Conservation (phyloP, 2,113 vertebrate species). For the Poeciliopsis retropinna region DNA sequence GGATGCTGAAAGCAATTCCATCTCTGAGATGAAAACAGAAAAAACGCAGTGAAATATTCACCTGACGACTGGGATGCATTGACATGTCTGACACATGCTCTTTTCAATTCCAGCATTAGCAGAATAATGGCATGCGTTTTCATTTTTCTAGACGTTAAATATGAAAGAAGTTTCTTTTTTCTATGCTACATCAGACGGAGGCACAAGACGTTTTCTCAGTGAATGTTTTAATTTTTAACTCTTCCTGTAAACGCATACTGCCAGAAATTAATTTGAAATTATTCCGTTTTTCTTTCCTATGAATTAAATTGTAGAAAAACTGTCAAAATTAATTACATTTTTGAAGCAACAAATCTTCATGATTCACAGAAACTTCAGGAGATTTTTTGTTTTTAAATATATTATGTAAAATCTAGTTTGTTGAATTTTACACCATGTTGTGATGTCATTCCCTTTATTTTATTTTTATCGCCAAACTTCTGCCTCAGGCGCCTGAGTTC, state of each 20-base stretch:
- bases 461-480: too few species aligned
- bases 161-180: constrained; percentile 39
- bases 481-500: too few species aligned
- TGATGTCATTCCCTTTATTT: too few species aligned
- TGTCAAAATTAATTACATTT: background rate
- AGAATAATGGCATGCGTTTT: constrained; percentile 46
- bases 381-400: too few species aligned
- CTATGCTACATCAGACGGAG: background rate
- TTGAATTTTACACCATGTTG: too few species aligned
- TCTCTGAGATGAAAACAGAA: constrained; percentile 9
- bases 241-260: background rate
- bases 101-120: constrained; percentile 42
- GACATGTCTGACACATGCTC: constrained; percentile 17
- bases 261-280: background rate
- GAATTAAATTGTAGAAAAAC: background rate
- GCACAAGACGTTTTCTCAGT: background rate
- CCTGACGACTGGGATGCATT: constrained; percentile 37
- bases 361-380: background rate
- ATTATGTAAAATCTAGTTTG: too few species aligned
- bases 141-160: constrained; percentile 42
- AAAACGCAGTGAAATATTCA: constrained; percentile 26
- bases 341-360: background rate
- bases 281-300: background rate
- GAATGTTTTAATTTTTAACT: background rate
- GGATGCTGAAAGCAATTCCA: constrained; percentile 32